Percentiles rank a stretch among this genome's conserved stretches.
Evolutionary conservation across 2,113 vertebrate genomes (phyloP).

Genomic region (Uria lomvia): DNA sequence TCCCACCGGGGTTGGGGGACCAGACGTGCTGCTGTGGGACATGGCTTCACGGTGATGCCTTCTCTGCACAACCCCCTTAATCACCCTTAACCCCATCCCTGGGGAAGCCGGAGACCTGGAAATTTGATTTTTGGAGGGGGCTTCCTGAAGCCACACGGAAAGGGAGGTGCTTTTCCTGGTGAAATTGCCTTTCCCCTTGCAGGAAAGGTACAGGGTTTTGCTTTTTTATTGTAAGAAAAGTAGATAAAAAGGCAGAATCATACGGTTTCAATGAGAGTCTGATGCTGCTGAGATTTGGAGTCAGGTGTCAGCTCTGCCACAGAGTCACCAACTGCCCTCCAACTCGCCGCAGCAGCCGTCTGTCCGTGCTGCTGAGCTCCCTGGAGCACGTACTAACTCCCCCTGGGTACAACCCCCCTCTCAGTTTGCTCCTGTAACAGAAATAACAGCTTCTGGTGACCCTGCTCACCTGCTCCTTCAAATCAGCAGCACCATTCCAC

Average conservation of each 20-base stretch:
- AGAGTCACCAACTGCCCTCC: neutral
- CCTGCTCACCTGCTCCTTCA: neutral
- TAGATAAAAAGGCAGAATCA: too few relatives aligned
- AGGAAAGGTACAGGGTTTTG: rapidly evolving
- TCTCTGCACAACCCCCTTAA: neutral
- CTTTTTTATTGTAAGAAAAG: neutral
- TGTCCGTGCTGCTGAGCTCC: neutral
- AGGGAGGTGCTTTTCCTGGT: neutral
- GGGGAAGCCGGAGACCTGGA: neutral
- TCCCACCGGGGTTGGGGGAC: rapidly evolving
- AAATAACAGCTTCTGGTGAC: neutral
- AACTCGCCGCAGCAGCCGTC: rapidly evolving
- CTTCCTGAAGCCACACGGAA: neutral
- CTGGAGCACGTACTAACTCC: neutral
- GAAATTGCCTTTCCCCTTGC: neutral
- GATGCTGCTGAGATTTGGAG: neutral
- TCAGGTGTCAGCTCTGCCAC: neutral
- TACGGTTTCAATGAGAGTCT: rapidly evolving
- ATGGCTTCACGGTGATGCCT: rapidly evolving
- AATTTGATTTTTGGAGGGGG: neutral
- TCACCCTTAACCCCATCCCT: neutral
- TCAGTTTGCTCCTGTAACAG: neutral
- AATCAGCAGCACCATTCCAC: neutral
- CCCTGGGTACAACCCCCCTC: neutral
- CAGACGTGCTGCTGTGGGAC: neutral